Conservation (phyloP, 2,113 vertebrate species). For the Nerophis ophidion region DNA sequence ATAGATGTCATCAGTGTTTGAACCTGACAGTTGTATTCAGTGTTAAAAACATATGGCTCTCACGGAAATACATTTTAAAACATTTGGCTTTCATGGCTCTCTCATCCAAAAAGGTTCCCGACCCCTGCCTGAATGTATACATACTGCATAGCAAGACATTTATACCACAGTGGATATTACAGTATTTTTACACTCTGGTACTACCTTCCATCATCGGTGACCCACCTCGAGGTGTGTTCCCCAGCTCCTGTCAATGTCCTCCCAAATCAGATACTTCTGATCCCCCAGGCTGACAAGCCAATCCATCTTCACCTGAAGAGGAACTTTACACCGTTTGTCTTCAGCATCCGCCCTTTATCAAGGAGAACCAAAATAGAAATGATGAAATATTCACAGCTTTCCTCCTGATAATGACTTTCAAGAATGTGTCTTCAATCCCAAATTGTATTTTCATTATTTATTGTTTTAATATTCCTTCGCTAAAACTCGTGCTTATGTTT, state of each 20-base stretch:
- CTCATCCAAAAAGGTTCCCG: too few relatives aligned
- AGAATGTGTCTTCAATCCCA: not conserved
- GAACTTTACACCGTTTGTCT: constrained; percentile 51
- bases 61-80: too few relatives aligned
- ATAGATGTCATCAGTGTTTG: too few relatives aligned
- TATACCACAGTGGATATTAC: constrained; percentile 40
- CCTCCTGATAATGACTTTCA: constrained; percentile 32
- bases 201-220: constrained; percentile 34
- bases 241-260: constrained; percentile 60
- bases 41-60: too few relatives aligned
- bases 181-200: constrained; percentile 37
- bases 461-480: not conserved
- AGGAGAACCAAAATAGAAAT: constrained; percentile 60
- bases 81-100: too few relatives aligned
- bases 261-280: constrained; percentile 58
- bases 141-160: constrained; percentile 31
- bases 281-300: constrained; percentile 60
- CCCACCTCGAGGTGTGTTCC: constrained; percentile 45
- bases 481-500: not conserved
- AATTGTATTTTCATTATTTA: constrained; percentile 5
- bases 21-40: too few relatives aligned
- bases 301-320: constrained; percentile 64
- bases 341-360: constrained; percentile 53
- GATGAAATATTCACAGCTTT: constrained; percentile 32
- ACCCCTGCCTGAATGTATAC: too few relatives aligned